A percentile compares a stretch with the other conserved stretches of the same genome.
phyloP scores from a whole-genome alignment of 1,140 invertebrate species.

The Cryptotermes secundus region DNA sequence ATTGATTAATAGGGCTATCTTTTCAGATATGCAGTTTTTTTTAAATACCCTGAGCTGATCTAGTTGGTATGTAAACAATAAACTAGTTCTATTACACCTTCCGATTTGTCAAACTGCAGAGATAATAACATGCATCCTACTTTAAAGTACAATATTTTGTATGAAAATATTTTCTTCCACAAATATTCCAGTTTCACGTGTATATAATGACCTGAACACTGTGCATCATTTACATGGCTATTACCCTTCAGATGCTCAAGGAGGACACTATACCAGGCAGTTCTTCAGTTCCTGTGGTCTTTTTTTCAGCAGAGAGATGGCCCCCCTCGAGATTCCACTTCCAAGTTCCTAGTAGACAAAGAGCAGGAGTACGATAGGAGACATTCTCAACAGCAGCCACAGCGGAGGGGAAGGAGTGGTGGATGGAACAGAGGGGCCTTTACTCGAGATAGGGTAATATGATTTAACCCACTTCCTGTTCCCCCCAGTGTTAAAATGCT shows the following conservation, averaged over 20 bases:
- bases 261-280: no score
- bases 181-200: neutral
- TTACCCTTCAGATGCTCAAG: neutral
- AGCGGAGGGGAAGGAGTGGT: neutral
- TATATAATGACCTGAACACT: neutral
- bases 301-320: conserved; percentile 44
- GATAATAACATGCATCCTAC: no score
- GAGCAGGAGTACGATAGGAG: conserved; percentile 45
- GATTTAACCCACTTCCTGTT: no score
- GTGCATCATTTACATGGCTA: neutral
- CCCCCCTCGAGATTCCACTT: conserved; percentile 54
- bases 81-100: no score
- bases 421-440: neutral
- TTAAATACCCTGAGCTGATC: no score
- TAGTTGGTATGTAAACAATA: no score
- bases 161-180: no score
- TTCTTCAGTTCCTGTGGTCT: neutral
- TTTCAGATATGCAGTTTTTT: no score
- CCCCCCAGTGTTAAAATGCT: no score
- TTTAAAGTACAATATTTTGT: no score
- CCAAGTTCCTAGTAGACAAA: conserved; percentile 52
- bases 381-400: neutral
- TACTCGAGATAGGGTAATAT: neutral
- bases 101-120: no score
- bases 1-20: no score